Evolutionary conservation across 1,140 invertebrate genomes (phyloP).

Genomic region (Rhagoletis zephyria): DNA sequence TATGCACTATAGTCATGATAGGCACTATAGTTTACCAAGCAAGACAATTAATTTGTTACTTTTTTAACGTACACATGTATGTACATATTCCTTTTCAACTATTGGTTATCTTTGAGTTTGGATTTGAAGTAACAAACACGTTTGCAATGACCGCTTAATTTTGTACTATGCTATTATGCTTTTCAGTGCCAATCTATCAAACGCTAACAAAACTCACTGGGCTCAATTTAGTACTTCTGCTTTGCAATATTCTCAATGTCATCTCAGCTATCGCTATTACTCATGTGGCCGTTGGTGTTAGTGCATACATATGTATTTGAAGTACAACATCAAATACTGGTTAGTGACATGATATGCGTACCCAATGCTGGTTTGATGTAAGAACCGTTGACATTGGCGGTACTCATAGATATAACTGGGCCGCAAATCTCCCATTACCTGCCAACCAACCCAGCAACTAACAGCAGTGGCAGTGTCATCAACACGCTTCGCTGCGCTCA

Average conservation of each 20-base stretch:
- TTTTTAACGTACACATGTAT: too few relatives aligned
- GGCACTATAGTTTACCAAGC: too few relatives aligned
- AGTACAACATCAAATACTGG: slow-evolving; percentile 34
- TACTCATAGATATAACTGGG: too few relatives aligned
- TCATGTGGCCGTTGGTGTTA: not conserved
- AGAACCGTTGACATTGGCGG: slow-evolving; percentile 8
- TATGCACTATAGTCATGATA: too few relatives aligned
- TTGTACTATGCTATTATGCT: not conserved
- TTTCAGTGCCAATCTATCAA: not conserved
- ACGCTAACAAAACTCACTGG: not conserved
- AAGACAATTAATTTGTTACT: too few relatives aligned
- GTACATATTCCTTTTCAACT: too few relatives aligned
- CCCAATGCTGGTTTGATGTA: slow-evolving; percentile 11
- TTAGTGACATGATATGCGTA: slow-evolving; percentile 44
- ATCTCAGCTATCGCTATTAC: not conserved
- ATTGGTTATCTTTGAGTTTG: too few relatives aligned
- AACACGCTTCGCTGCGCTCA: slow-evolving; percentile 6
- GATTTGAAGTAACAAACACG: not conserved
- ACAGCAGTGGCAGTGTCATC: not conserved
- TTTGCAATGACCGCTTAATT: not conserved
- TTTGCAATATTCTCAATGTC: slow-evolving; percentile 21
- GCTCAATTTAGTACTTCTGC: not conserved
- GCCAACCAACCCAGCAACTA: not conserved
- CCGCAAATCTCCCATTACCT: not conserved
- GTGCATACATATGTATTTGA: not conserved